Evolutionary conservation across 2,797 vertebrate genomes (phyloP).

Genomic region (Tauraco hartlaubi): DNA sequence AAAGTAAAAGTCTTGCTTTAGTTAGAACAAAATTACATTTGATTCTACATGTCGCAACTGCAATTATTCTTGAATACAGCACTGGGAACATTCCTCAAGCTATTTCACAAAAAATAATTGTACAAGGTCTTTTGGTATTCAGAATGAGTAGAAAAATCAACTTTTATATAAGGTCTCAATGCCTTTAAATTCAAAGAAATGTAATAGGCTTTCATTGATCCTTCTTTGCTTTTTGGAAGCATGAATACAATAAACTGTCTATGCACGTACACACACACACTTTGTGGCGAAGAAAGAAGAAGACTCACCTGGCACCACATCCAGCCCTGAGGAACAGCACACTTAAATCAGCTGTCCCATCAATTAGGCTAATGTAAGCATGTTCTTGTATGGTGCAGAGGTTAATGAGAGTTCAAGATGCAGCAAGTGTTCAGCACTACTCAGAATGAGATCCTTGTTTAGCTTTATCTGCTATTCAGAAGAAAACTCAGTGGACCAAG

Average conservation of each 20-base stretch:
- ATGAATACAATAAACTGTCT: not conserved
- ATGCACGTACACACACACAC: not conserved
- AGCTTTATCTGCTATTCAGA: not conserved
- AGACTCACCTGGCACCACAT: not conserved
- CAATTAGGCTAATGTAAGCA: not conserved
- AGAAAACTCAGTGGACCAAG: not conserved
- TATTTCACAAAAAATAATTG: constrained; percentile 54
- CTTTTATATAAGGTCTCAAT: not conserved
- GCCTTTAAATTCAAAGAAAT: not conserved
- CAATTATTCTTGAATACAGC: constrained; percentile 46
- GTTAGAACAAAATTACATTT: constrained; percentile 27
- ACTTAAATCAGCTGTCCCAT: not conserved
- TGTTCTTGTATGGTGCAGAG: not conserved
- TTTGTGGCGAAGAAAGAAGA: not conserved
- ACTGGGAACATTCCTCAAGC: constrained; percentile 15
- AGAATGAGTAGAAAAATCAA: not conserved
- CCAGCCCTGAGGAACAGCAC: not conserved
- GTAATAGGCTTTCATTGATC: not conserved
- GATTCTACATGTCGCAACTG: not conserved
- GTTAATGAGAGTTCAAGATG: constrained; percentile 8
- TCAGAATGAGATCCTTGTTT: not conserved
- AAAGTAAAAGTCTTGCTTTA: constrained; percentile 1
- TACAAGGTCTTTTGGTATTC: constrained; percentile 5
- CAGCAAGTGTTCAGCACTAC: not conserved
- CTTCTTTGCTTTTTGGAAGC: not conserved